Evolutionary conservation across 2,888 invertebrate species (phyloP), one percentile per base, ranked within the genome.

Genomic region (Eupsilia transversa): DNA sequence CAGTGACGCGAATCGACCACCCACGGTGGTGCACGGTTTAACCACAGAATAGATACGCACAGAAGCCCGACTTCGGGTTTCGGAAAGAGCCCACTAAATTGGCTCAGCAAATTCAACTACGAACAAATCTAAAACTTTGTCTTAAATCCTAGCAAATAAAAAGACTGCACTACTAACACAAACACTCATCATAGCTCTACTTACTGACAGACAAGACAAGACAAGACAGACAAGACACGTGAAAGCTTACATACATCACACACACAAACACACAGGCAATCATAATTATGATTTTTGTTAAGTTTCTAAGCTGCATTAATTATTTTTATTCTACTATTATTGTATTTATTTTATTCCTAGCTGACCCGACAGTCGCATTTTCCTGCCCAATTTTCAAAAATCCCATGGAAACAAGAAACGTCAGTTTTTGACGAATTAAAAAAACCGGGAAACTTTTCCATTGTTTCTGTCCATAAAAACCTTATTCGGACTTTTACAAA

Each of bases 1-100:
- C 74, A 63, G 69, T 83, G 74, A 79, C 65, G 52, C 7, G 79
- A 38, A 69, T 46, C 46, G 65, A 54, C 79, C 68, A 80, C 72
- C 52, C 66, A 79, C 49, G 35, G 46, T 66, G 68, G n/a, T 60
- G 57, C n/a, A 46, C 23, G 52, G 57, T n/a, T 30, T 60, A 61
- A 57, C 72, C 75, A 72, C 33, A 33, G 27, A 17, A 27, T 23
- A 76, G 30, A 5, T 14, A 46, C 6, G 0, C 0, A 9, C 79
- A 76, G 61, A 76, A 79, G 60, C 7, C 23, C 12, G 27, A 27
- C 3, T 52, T 33, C 3, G 64, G 14, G 14, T 33, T 64, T 46
- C 4, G 3, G 0, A 46, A 30, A 30, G 43, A 30, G 14, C 23
- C 6, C 23, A 30, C 12, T 63, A 27, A 41, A 20, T 20, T 43